Percentiles rank a stretch among this genome's conserved stretches.
Evolutionary conservation across 1,140 invertebrate genomes (phyloP).

Genomic region (Lepidotrigona ventralis): DNA sequence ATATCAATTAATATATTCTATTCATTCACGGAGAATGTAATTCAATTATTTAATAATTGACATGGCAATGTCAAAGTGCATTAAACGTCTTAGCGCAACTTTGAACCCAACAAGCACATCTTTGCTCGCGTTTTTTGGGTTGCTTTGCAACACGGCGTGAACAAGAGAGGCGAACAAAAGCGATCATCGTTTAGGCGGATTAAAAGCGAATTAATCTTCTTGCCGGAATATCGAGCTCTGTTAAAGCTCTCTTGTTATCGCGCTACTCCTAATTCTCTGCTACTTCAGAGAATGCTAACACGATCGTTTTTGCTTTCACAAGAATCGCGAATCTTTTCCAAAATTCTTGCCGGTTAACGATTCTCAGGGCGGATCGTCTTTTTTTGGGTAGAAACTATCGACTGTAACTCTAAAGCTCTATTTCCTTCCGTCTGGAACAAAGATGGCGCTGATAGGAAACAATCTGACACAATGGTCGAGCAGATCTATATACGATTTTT

Average conservation of each 20-base stretch:
- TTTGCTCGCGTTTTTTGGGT: background rate
- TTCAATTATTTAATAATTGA: too few relatives aligned
- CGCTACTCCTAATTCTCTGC: background rate
- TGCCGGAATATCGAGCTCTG: conserved; percentile 4
- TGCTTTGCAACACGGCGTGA: background rate
- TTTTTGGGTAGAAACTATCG: background rate
- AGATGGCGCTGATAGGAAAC: background rate
- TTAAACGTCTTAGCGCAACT: background rate
- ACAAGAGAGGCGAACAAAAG: background rate
- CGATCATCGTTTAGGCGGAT: background rate
- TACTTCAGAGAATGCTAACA: too few relatives aligned
- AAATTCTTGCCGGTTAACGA: background rate
- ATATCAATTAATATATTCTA: too few relatives aligned
- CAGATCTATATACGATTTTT: background rate
- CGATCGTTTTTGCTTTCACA: background rate
- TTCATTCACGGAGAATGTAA: too few relatives aligned
- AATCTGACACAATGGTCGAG: background rate
- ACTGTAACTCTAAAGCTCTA: background rate
- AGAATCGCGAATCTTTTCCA: too few relatives aligned
- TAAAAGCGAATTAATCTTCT: conserved; percentile 32
- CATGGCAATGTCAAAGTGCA: too few relatives aligned
- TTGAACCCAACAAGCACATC: background rate
- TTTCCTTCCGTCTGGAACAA: background rate
- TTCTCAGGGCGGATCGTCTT: background rate
- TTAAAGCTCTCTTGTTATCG: conserved; percentile 3